Percentiles rank a stretch among this genome's conserved stretches.
phyloP scores from a whole-genome alignment of 2,888 invertebrate genomes.

The Xanthostigma xanthostigma region DNA sequence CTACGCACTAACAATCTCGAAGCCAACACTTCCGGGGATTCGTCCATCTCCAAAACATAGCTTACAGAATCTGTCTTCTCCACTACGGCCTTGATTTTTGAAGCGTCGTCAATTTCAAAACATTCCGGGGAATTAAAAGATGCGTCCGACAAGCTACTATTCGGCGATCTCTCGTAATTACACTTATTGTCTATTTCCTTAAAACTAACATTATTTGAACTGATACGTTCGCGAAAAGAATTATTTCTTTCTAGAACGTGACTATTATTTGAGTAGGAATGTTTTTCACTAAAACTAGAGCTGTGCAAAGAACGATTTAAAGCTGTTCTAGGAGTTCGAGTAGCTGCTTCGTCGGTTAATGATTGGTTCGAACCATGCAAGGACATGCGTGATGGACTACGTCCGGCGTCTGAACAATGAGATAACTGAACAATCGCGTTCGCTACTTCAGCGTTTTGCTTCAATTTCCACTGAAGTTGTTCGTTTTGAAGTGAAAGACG shows the following conservation, averaged over 20 bases:
- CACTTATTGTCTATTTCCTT: slow-evolving; percentile 2
- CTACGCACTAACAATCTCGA: slow-evolving; percentile 48
- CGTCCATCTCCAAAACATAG: slow-evolving; percentile 68
- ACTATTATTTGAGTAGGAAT: slow-evolving; percentile 9
- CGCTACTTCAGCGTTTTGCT: slow-evolving; percentile 64
- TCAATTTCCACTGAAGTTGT: slow-evolving; percentile 73
- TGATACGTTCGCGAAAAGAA: slow-evolving; percentile 21
- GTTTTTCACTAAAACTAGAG: slow-evolving; percentile 23
- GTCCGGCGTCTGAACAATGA: slow-evolving; percentile 6
- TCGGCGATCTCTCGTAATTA: slow-evolving; percentile 16
- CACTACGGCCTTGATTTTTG: slow-evolving; percentile 66
- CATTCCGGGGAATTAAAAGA: slow-evolving; percentile 26
- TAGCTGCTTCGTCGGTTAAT: slow-evolving; percentile 18
- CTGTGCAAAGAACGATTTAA: slow-evolving; percentile 22
- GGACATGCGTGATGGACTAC: slow-evolving; percentile 7
- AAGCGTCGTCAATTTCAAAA: slow-evolving; percentile 26
- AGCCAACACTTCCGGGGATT: slow-evolving; percentile 55
- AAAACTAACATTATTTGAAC: slow-evolving; percentile 15
- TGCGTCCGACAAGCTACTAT: slow-evolving; percentile 10
- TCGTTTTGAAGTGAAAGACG: slow-evolving; percentile 72
- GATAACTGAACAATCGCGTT: slow-evolving; percentile 27
- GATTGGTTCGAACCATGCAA: slow-evolving; percentile 22
- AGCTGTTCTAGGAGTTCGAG: slow-evolving; percentile 11
- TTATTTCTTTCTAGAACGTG: slow-evolving; percentile 6
- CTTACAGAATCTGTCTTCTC: slow-evolving; percentile 77